Percentiles rank a stretch among this genome's conserved stretches.
These are phyloP conservation scores for Conus ventricosus DNA, from an alignment of 1,140 invertebrate species.

Conservation along the genomic window DNA sequence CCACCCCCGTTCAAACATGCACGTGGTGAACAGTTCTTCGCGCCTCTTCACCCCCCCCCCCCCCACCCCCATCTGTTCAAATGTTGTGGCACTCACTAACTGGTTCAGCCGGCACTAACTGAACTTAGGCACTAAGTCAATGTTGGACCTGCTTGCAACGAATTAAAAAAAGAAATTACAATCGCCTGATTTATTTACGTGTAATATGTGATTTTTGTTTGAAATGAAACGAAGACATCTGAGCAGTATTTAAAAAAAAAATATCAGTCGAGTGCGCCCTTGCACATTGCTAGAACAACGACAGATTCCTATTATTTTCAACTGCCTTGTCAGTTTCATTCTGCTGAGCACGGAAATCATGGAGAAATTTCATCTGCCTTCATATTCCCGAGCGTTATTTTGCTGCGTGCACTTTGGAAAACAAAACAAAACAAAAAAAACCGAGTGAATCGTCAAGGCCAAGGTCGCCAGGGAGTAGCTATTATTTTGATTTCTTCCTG, in stretches of 20 bases:
- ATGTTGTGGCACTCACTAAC: background rate
- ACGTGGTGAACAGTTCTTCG: background rate
- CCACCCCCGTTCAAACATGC: background rate
- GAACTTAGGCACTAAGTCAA: too few relatives aligned
- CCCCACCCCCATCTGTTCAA: background rate
- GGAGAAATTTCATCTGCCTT: too few relatives aligned
- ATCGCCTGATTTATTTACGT: background rate
- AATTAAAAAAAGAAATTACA: background rate
- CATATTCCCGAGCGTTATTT: too few relatives aligned
- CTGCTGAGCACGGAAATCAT: too few relatives aligned
- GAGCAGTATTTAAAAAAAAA: too few relatives aligned
- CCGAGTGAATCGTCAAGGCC: too few relatives aligned
- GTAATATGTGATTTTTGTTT: too few relatives aligned
- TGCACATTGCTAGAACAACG: background rate
- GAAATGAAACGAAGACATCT: too few relatives aligned
- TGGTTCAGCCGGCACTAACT: background rate
- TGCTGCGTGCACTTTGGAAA: too few relatives aligned
- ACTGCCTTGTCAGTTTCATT: background rate
- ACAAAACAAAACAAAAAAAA: too few relatives aligned
- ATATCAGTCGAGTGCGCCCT: background rate
- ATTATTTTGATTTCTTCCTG: background rate
- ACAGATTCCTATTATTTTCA: background rate
- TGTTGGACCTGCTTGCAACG: background rate
- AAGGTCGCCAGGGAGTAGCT: background rate
- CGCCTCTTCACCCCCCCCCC: background rate